Evolutionary conservation across 2,888 invertebrate genomes (phyloP), one percentile per base, ranked within the genome.

Genomic region (Diabrotica balteata): DNA sequence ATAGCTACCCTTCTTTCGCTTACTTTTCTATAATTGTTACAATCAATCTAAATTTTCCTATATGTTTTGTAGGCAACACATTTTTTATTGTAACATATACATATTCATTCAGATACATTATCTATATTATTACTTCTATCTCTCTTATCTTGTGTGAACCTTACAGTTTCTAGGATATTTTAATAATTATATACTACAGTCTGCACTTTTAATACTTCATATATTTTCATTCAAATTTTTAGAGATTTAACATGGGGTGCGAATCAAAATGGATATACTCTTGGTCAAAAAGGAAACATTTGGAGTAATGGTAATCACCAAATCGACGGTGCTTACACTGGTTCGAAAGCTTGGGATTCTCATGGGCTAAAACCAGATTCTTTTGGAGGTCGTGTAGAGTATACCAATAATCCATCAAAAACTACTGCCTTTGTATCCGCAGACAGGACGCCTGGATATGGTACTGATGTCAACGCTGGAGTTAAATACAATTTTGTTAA

Each of bases 381-480:
- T 8, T 53, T 72, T 66, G 77, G 78, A 54, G 78, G 77, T 10
- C 69, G 71, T 45, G 46, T 80, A 59, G 76, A 74, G 50, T 80
- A 78, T 67, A 53, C 67, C 8, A 76, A 79, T 68, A 67, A 71
- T 42, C 78, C 78, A 10, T 74, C 75, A n/a, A 75, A 75, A 22
- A 76, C 77, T 7, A 51, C 61, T 54, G 66, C 78, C n/a, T 77
- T 76, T 49, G 9, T 77, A 9, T 66, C 66, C 1, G 79, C 76
- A 8, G 73, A 75, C 46, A 75, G 70, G 10, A 71, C 73, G 0
- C 71, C 72, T n/a, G 53, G 71, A 22, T 73, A 65, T 68, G 79
- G 79, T 50, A 79, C 79, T 11, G 77, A 77, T 60, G 45, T 78
- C 0, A 65, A 59, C 46, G 77, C 76, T 54, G 72, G 74, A 9